These are phyloP conservation scores for Euphonia xanthogaster DNA, from an alignment of 2,797 vertebrate genomes.

Conservation along the genomic window DNA sequence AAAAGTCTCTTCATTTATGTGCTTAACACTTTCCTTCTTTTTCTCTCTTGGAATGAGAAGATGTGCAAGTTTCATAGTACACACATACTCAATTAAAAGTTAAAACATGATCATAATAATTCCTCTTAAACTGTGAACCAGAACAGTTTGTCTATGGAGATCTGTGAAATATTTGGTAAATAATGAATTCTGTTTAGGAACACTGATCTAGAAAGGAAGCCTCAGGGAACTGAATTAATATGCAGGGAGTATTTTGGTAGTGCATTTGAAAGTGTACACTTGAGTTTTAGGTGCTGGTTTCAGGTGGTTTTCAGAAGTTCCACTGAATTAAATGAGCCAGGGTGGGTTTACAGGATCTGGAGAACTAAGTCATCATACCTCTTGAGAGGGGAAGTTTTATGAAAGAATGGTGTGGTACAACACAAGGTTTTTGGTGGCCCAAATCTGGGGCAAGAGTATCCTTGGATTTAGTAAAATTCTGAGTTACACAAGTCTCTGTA, in stretches of 20 bases:
- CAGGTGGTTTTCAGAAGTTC: neutral
- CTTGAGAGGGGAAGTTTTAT: neutral
- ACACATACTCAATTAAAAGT: neutral
- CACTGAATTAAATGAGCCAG: neutral
- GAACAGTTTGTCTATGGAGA: neutral
- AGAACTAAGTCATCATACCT: neutral
- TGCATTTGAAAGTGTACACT: neutral
- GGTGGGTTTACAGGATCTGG: neutral
- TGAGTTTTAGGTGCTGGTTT: neutral
- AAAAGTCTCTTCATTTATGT: neutral
- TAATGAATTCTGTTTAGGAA: slow-evolving; percentile 1
- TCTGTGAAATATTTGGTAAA: neutral
- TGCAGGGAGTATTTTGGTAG: neutral
- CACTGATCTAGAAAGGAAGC: neutral
- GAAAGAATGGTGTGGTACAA: neutral
- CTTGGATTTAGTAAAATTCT: neutral
- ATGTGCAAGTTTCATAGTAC: neutral
- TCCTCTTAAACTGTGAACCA: neutral
- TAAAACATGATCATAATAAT: neutral
- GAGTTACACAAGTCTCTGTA: neutral
- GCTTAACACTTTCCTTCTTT: neutral
- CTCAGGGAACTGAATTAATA: neutral
- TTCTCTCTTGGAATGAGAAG: neutral
- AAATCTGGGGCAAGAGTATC: neutral
- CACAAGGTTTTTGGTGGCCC: neutral